These are phyloP conservation scores for Tethya wilhelma DNA, from an alignment of 37 sponge, comb jelly and placozoan genomes.

Conservation along the genomic window DNA sequence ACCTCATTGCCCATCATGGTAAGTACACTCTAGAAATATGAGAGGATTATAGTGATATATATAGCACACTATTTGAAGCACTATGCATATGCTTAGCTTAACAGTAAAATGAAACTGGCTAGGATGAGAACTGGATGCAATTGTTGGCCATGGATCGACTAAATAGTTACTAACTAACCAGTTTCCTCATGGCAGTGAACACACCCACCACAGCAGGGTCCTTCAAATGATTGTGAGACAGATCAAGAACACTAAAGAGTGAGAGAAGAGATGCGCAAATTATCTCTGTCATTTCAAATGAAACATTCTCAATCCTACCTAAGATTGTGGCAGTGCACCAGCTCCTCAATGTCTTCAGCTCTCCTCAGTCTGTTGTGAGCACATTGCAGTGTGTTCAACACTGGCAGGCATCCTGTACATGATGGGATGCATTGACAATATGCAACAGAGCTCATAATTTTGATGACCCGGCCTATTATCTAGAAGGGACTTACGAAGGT, in stretches of 20 bases:
- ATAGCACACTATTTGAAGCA: too few species aligned
- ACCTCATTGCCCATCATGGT: conserved; percentile 93
- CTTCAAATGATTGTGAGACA: conserved; percentile 91
- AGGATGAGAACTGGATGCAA: too few species aligned
- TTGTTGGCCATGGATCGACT: too few species aligned
- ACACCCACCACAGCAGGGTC: conserved; percentile 79
- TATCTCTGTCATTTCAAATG: too few species aligned
- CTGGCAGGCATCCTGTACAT: conserved; percentile 74
- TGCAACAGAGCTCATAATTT: background rate
- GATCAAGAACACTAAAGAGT: conserved; percentile 78
- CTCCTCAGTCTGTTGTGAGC: conserved; percentile 83
- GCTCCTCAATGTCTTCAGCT: conserved; percentile 80
- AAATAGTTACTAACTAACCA: too few species aligned
- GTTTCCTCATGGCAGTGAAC: conserved; percentile 78
- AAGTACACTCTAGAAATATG: conserved; percentile 88
- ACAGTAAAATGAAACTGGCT: too few species aligned
- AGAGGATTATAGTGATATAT: too few species aligned
- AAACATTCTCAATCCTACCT: too few species aligned
- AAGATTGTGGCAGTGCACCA: conserved; percentile 74
- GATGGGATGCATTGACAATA: background rate
- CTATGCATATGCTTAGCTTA: too few species aligned
- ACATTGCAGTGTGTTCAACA: conserved; percentile 81
- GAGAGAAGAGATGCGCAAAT: too few species aligned
- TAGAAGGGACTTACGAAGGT: conserved; percentile 82
- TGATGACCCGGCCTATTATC: too few species aligned